Base-by-base conservation (phyloP, 2,888 invertebrate species). In the Hydrotaea cyrtoneurina region DNA sequence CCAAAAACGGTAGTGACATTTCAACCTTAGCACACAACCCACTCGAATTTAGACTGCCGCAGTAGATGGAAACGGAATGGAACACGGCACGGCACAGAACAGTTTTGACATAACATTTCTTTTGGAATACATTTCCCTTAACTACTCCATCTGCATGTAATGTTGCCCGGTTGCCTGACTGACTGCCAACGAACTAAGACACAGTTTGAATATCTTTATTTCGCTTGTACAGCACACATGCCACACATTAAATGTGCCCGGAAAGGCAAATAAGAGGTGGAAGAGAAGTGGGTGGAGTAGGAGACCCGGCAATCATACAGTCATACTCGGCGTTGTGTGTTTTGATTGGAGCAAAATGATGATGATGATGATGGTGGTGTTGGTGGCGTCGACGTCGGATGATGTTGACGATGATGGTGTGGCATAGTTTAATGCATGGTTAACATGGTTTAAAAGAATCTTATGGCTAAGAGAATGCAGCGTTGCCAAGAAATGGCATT, bases 391-490 rank as follows among this genome's bases (percentile, higher is more conserved):
- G 11, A 11, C 72, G 39, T 17, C 39, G 43, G 31, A 55, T 77
- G 19, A 59, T 46, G 43, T 19, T 53, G 39, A n/a, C n/a, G n/a
- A 11, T 69, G 43, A 66, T 80, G 74, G 73, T 80, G 69, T 83
- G 77, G 77, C 77, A 78, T 74, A 74, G 23, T 80, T 77, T 74
- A 76, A 72, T 75, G 72, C 64, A 62, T 78, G 59, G 64, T 78
- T 53, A 71, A 62, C 59, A 74, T 78, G 74, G n/a, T 75, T 75
- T 59, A n/a, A 80, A 72, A 62, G 82, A 79, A 72, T 83, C 75
- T 66, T n/a, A 66, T 66, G 76, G 13, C 19, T 66, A 66, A 43
- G 66, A 23, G 76, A 53, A 53, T 36, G 73, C 15, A 50, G 50
- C 50, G 4, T 50, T 4, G n/a, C 1, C n/a, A 50, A 43, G 43